Conservation (phyloP, 2,888 invertebrate genomes). For the Cheiracanthium punctorium region DNA sequence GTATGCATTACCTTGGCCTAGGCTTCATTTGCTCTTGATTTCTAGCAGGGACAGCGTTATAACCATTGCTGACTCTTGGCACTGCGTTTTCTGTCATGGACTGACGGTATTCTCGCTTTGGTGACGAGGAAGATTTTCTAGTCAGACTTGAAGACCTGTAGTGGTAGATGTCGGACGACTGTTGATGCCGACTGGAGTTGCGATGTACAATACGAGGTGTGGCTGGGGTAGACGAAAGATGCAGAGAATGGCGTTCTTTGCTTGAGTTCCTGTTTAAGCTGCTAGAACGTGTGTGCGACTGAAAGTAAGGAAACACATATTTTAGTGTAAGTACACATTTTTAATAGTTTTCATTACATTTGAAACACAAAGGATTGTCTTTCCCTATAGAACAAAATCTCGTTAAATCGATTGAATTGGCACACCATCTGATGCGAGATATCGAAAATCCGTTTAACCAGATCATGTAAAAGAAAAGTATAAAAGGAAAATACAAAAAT, state of each 20-base stretch:
- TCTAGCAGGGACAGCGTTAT: background rate
- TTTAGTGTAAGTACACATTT: too few species aligned
- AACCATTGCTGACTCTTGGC: conserved; percentile 13
- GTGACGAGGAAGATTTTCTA: conserved; percentile 46
- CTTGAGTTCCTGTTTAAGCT: conserved; percentile 47
- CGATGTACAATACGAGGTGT: conserved; percentile 35
- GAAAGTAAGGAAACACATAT: background rate
- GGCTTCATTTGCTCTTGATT: conserved; percentile 22
- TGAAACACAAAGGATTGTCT: too few species aligned
- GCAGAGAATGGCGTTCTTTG: conserved; percentile 53
- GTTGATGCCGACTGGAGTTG: conserved; percentile 30
- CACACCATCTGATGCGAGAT: too few species aligned
- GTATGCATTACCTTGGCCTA: conserved; percentile 27
- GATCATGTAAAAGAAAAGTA: too few species aligned
- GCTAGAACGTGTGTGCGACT: conserved; percentile 31
- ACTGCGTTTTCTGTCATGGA: background rate
- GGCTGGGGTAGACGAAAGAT: conserved; percentile 46
- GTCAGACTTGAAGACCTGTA: conserved; percentile 57
- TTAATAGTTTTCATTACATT: too few species aligned
- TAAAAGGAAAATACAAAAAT: too few species aligned
- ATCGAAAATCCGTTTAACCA: too few species aligned
- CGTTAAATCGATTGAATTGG: too few species aligned
- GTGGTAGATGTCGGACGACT: conserved; percentile 43
- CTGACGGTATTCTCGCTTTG: conserved; percentile 38
- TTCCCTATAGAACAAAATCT: too few species aligned